Evolutionary conservation across 2,888 invertebrate species (phyloP).

Genomic region (Carterocephalus palaemon): DNA sequence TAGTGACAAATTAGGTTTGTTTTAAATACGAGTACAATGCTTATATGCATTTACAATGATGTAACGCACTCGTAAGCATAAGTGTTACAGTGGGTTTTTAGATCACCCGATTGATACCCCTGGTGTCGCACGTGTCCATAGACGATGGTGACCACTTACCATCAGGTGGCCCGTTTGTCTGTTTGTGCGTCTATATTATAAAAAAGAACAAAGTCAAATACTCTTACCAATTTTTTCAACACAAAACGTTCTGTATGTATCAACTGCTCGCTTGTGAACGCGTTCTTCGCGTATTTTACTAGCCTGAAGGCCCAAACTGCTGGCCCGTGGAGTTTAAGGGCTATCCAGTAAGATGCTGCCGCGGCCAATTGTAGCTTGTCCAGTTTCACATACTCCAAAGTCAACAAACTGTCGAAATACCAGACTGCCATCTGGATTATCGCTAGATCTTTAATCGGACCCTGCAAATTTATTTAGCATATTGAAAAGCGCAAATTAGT

Average conservation of each 20-base stretch:
- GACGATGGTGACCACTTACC: too few relatives aligned
- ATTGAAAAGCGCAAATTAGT: too few relatives aligned
- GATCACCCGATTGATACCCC: too few relatives aligned
- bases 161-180: too few relatives aligned
- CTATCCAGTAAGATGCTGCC: conserved; percentile 65
- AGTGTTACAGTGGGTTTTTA: too few relatives aligned
- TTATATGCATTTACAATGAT: too few relatives aligned
- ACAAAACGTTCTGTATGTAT: conserved; percentile 48
- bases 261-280: conserved; percentile 43
- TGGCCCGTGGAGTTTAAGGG: conserved; percentile 54
- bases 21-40: too few relatives aligned
- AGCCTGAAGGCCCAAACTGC: conserved; percentile 39
- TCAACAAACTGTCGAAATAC: conserved; percentile 56
- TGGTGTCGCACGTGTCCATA: too few relatives aligned
- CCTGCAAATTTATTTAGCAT: conserved; percentile 35
- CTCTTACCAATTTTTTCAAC: conserved; percentile 48
- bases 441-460: conserved; percentile 50
- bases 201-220: too few relatives aligned
- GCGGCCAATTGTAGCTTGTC: conserved; percentile 55
- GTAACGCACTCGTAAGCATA: too few relatives aligned
- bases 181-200: too few relatives aligned
- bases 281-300: conserved; percentile 43
- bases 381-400: conserved; percentile 36
- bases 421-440: conserved; percentile 55
- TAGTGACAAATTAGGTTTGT: too few relatives aligned